These are phyloP conservation scores for Ormia ochracea DNA, from an alignment of 2,888 invertebrate species.

Conservation along the genomic window DNA sequence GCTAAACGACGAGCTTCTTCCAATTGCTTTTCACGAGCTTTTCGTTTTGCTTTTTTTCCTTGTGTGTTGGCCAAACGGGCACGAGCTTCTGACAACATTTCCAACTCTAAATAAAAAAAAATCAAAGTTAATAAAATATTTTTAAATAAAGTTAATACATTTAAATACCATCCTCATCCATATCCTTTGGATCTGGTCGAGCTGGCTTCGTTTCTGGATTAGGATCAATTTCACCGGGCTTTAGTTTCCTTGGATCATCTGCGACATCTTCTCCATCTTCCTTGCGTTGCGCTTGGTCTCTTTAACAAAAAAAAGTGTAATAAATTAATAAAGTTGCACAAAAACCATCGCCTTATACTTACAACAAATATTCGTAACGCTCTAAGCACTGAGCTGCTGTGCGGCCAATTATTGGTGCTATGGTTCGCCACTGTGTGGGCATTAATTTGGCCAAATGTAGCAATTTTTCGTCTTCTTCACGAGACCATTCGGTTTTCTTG, in stretches of 20 bases:
- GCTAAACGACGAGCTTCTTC: conserved; percentile 98
- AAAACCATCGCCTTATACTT: conserved; percentile 72
- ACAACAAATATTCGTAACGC: conserved; percentile 96
- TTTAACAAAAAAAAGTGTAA: conserved; percentile 70
- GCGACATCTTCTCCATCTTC: conserved; percentile 94
- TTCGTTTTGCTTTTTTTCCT: conserved; percentile 92
- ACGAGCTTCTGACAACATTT: conserved; percentile 99
- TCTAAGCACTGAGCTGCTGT: conserved; percentile 99
- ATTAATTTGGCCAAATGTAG: conserved; percentile 98
- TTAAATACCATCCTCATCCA: conserved; percentile 97
- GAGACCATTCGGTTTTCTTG: conserved; percentile 99
- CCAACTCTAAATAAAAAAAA: conserved; percentile 84
- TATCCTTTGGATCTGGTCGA: conserved; percentile 98
- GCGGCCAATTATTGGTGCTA: conserved; percentile 98
- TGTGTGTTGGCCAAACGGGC: conserved; percentile 99
- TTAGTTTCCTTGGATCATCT: conserved; percentile 97
- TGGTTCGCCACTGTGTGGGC: conserved; percentile 99
- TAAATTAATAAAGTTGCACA: neutral
- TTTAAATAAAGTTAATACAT: neutral
- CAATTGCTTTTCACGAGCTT: conserved; percentile 98
- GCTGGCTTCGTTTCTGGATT: conserved; percentile 99
- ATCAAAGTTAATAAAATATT: neutral
- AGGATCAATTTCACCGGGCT: conserved; percentile 99
- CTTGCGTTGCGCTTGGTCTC: conserved; percentile 97
- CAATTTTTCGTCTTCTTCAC: conserved; percentile 99